Base-by-base conservation (phyloP, 2,797 vertebrate genomes). In the Pampus argenteus region DNA sequence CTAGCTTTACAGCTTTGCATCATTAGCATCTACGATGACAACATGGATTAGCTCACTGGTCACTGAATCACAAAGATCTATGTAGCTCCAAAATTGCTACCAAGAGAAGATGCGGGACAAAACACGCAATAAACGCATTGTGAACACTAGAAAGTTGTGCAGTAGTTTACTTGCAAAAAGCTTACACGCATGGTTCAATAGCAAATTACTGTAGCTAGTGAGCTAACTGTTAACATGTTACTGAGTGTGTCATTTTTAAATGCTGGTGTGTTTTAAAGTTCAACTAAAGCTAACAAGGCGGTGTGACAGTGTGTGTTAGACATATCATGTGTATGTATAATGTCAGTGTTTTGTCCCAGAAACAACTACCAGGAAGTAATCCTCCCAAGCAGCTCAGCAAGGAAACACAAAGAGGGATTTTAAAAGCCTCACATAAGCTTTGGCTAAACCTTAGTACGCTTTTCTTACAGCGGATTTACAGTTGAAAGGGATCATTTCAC, bases 21-120 rank as follows among this genome's bases (percentile, higher is more conserved):
- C 8, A 14, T 26, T 67, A 40, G n/a, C 58, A 70, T 83, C 60
- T 52, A 18, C 63, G 52, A 74, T 66, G 76, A 86, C 66, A 80
- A 29, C 34, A 65, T 38, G 13, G 60, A 71, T 55, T 56, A 61
- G 23, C 75, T 72, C 66, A 25, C 26, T 56, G 59, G 22, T 57
- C 17, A 47, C 56, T 55, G 50, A 68, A 56, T 23, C 17, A 66
- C 20, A 65, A 26, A 11, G 1, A 69, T 38, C 15, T 44, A 44
- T 50, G 10, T 66, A 64, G 28, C 40, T 61, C 17, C 20, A 9
- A 31, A 52, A 68, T 28, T 60, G 18, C 5, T 29, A 56, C 29
- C 18, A 22, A 17, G 22, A 58, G 14, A 60, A 51, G 44, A 72
- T 23, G 23, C 9, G 10, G 9, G 34, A 49, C 5, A 34, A 52